Base-by-base conservation (phyloP, 92 coral and sea anemone genomes). In the Porites divaricata region DNA sequence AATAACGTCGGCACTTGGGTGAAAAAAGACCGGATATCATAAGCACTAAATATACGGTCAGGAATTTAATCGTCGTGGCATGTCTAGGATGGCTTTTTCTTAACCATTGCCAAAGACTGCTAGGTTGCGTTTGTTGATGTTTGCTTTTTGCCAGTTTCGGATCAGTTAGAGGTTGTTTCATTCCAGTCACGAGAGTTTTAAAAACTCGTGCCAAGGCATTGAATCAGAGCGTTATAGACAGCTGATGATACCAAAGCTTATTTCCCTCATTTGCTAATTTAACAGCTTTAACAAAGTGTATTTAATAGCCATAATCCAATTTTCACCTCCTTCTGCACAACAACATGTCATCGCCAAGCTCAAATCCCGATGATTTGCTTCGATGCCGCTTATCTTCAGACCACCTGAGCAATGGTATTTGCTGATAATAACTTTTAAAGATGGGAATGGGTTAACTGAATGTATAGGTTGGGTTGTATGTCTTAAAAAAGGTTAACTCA, bases 311-410 rank as follows among this genome's bases (percentile, higher is more conserved):
- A 50, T 79, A 79, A 80, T 80, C 76, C 76, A 16, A 80, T 80
- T 70, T 69, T 28, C 85, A 80, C 68, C 68, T 80, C 23, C 14
- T 54, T 41, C 23, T 57, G 50, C 14, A 8, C 17, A 67, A 41
- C 23, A 53, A 80, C 67, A 68, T 80, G 56, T 80, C 85, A 80
- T 25, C 85, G 76, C 76, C 28, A 28, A 10, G 41, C 53, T 54
- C 28, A 19, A 17, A 35, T 35, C 67, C 85, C 63, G 64, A n/a
- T 69, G 56, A 80, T 67, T 80, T 49, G 59, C 21, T 22, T 51
- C 15, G 52, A 68, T 80, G n/a, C 54, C 68, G 67, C 76, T 69
- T 80, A 69, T 69, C 82, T 8, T 14, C 8, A 15, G 67, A 24
- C 57, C 58, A 35, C 56, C 64, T 77, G 41, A 80, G 69, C 53